Base-by-base conservation (phyloP, 92 coral and sea anemone genomes). In the Bergia puertoricense region DNA sequence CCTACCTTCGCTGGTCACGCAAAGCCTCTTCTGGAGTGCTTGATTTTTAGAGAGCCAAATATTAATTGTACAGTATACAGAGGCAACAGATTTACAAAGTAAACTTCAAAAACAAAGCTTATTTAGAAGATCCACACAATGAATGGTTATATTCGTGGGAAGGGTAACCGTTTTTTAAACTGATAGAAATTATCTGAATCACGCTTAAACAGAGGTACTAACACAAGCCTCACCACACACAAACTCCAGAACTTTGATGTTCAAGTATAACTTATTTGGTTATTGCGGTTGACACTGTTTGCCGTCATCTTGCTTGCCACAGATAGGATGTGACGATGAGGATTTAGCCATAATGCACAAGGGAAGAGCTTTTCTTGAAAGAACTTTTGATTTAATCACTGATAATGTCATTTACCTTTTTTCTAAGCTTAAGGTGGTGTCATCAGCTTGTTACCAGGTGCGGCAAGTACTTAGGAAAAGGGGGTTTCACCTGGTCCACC, bases 401-500 rank as follows among this genome's bases (percentile, higher is more conserved):
- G 16, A 43, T 23, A 41, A 14, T 3, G 68, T 80, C 72, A 80
- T 54, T 82, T 82, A 84, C 78, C 77, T 84, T 73, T 84, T 46
- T 84, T 54, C 16, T 43, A 46, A 68, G 72, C 59, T 73, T 50
- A 36, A 71, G 87, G 44, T 71, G 65, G 65, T 84, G 79, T 84
- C 87, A 84, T 39, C 66, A 30, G 40, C 87, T 84, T 45, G 54
- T 84, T 84, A 84, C n/a, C 30, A 73, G 72, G 48, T 84, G 22
- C 45, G 79, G 72, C 56, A 15, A 46, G 67, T 37, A 13, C 46
- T 74, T 48, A n/a, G 40, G 45, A 74, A 15, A 74, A 41, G 46
- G 54, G 30, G 80, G 80, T 15, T 76, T 50, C 66, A 68, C 38
- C 48, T 71, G 87, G 79, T 44, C 65, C 38, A 15, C 38, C 77